phyloP scores from a whole-genome alignment of 2,113 vertebrate species.

The Bubalus kerabau region DNA sequence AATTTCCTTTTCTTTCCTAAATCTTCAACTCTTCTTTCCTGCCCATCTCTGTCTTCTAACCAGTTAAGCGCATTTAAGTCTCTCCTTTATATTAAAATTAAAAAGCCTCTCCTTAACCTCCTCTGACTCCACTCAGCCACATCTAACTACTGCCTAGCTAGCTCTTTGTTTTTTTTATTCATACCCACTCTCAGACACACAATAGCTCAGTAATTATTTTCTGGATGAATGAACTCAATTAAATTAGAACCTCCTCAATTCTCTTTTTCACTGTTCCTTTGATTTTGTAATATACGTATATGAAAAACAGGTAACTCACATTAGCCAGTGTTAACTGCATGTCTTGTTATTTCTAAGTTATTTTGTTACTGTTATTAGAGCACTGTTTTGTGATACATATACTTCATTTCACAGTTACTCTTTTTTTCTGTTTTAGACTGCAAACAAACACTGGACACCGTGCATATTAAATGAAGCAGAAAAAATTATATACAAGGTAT shows the following conservation, averaged over 20 bases:
- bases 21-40: neutral
- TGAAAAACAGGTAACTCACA: neutral
- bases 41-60: neutral
- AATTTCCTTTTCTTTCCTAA: neutral
- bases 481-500: slow-evolving; percentile 97
- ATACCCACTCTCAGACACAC: neutral
- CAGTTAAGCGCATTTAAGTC: neutral
- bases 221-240: neutral
- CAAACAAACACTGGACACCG: slow-evolving; percentile 93
- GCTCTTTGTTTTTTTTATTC: neutral
- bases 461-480: slow-evolving; percentile 93
- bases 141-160: neutral
- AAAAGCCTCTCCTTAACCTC: neutral
- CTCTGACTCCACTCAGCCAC: neutral
- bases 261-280: neutral
- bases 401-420: neutral
- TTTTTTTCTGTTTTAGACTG: slow-evolving; percentile 82
- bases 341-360: neutral
- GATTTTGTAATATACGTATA: neutral
- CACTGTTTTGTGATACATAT: neutral
- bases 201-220: neutral
- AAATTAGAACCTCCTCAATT: neutral
- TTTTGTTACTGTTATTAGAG: neutral
- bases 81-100: neutral
- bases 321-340: neutral